Evolutionary conservation across 2,113 vertebrate species (phyloP).

Genomic region (Mustela lutreola): DNA sequence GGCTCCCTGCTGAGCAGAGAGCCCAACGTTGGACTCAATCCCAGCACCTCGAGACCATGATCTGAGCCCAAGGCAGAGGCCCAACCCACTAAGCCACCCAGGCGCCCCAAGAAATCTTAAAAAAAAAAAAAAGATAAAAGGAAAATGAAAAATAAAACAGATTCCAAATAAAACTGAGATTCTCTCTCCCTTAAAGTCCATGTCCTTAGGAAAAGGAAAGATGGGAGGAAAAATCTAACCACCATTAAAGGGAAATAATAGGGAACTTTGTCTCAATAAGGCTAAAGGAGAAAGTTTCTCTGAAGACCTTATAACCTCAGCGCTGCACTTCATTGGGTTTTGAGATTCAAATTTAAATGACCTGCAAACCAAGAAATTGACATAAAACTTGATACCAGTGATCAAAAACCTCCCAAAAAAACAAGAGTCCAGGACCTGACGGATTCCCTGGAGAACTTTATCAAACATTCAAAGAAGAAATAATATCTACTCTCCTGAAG

Average conservation of each 20-base stretch:
- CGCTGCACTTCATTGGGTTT: not conserved
- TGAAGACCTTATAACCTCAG: not conserved
- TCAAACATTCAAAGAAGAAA: too few species aligned
- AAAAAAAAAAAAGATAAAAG: too few species aligned
- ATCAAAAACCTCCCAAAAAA: too few species aligned
- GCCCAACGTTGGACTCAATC: too few species aligned
- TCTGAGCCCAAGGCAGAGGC: too few species aligned
- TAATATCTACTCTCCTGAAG: too few species aligned
- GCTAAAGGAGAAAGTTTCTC: not conserved
- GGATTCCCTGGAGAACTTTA: too few species aligned
- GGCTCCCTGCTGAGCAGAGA: too few species aligned
- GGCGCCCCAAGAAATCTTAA: too few species aligned
- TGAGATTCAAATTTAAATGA: not conserved
- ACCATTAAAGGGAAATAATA: not conserved
- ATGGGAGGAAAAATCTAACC: not conserved
- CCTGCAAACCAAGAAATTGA: not conserved
- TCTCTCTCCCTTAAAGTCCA: not conserved
- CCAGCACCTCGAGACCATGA: too few species aligned
- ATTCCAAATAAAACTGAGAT: not conserved
- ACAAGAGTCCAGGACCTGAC: too few species aligned
- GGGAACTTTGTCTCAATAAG: not conserved
- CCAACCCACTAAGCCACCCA: too few species aligned
- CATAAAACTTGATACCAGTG: not conserved
- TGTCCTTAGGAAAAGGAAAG: not conserved
- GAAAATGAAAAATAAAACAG: not conserved